Conservation (phyloP, 1,140 invertebrate genomes). For the Conopomorpha cramerella region DNA sequence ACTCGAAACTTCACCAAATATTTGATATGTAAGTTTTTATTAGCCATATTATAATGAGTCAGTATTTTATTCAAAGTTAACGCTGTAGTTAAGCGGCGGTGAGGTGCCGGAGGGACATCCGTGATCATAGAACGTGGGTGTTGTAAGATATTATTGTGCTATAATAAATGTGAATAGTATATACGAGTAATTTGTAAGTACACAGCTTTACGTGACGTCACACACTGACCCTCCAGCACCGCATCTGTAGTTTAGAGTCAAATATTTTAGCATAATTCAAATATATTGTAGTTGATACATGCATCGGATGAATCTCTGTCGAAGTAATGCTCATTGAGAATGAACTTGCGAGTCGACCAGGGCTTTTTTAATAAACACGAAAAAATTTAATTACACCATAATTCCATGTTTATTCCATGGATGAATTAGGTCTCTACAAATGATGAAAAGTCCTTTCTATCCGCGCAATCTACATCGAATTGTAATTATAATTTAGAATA, state of each 20-base stretch:
- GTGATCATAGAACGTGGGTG: too few species aligned
- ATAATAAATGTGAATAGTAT: constrained; percentile 60
- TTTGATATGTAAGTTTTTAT: constrained; percentile 55
- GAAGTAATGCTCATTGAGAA: too few species aligned
- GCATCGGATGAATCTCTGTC: too few species aligned
- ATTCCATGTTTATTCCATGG: too few species aligned
- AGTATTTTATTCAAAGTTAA: constrained; percentile 55
- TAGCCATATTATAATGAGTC: constrained; percentile 57
- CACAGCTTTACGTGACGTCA: constrained; percentile 54
- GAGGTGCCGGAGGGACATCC: constrained; percentile 38
- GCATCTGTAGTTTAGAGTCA: too few species aligned
- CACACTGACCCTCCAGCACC: constrained; percentile 38
- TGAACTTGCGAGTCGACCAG: too few species aligned
- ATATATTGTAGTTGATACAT: too few species aligned
- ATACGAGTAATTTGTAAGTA: constrained; percentile 58
- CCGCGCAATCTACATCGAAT: constrained; percentile 36
- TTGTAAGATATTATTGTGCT: constrained; percentile 58
- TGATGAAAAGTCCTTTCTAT: too few species aligned
- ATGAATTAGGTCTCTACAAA: too few species aligned
- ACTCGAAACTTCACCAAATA: constrained; percentile 54
- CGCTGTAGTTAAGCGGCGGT: constrained; percentile 36
- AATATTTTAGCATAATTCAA: too few species aligned
- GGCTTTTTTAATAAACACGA: too few species aligned
- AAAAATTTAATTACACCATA: too few species aligned
- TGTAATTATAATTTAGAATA: constrained; percentile 45